Conservation (phyloP, 2,113 vertebrate genomes). For the Zosterops lateralis region DNA sequence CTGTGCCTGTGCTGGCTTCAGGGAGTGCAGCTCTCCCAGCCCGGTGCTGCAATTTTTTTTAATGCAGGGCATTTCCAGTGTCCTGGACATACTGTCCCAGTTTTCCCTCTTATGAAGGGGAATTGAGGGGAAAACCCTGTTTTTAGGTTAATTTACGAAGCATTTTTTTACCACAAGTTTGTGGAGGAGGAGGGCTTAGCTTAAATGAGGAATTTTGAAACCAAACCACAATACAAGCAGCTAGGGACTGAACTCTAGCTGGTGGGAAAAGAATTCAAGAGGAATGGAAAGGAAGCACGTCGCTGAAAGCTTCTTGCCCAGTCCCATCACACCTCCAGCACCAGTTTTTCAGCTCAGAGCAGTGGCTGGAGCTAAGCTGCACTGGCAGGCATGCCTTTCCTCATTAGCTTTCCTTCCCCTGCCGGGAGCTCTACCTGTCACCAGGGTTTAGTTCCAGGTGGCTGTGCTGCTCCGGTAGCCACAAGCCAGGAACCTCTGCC, state of each 20-base stretch:
- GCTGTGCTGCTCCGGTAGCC: neutral
- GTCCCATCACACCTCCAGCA: neutral
- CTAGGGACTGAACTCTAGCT: neutral
- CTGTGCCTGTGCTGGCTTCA: neutral
- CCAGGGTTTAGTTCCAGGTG: slow-evolving; percentile 39
- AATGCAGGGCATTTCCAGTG: neutral
- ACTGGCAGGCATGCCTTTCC: neutral
- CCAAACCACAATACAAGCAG: neutral
- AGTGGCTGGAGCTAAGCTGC: neutral
- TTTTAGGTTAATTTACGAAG: neutral
- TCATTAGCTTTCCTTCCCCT: neutral
- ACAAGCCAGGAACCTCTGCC: neutral
- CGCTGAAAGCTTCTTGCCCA: neutral
- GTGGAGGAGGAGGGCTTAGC: rapidly evolving
- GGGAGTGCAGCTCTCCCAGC: rapidly evolving
- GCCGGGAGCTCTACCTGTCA: neutral
- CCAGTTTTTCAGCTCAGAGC: neutral
- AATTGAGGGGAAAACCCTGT: neutral
- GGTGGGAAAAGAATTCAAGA: neutral
- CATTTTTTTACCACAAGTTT: neutral
- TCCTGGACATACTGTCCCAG: neutral
- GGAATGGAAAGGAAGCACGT: rapidly evolving
- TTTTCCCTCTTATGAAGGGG: neutral
- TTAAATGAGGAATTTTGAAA: neutral
- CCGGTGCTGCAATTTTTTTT: neutral